Base-by-base conservation (phyloP, 2,888 invertebrate genomes). In the Hirudinaria manillensis region DNA sequence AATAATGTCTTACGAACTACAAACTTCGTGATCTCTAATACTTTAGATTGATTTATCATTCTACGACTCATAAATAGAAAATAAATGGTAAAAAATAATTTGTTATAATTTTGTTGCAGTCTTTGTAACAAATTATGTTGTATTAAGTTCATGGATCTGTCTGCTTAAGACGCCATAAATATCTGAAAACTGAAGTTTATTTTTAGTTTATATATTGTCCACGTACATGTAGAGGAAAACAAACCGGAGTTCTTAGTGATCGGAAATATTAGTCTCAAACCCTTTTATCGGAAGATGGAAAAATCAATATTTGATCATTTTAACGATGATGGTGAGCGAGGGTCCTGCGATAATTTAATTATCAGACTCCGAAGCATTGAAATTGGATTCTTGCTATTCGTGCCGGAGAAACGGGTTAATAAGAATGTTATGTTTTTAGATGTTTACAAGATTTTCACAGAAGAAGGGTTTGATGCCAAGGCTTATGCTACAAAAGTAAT, bases 391-490 rank as follows among this genome's bases (percentile, higher is more conserved):
- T n/a, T n/a, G n/a, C n/a, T n/a, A n/a, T n/a, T n/a, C n/a, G n/a
- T n/a, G n/a, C n/a, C n/a, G n/a, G n/a, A n/a, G n/a, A n/a, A n/a
- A n/a, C n/a, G n/a, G n/a, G n/a, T n/a, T n/a, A n/a, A n/a, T n/a
- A n/a, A n/a, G n/a, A 45, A 45, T n/a, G 6, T 61, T 27, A 1
- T 61, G 24, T 61, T 61, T 56, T 61, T 61, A 87, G 87, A 87
- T 79, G 83, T 84, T 70, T 85, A 86, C 79, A 80, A 83, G 74
- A 79, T 83, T 77, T 86, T 87, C 79, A 79, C 85, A 45, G 82
- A 82, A 65, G 83, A 84, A 55, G 81, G 82, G 38, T 86, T 86
- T 82, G 85, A 86, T 81, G 85, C 86, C 0, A 86, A 86, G 79
- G 82, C 81, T 19, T 82, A 85, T 80, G 85, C 86, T n/a, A 84